These are phyloP conservation scores for Campylomormyrus numenius DNA, from an alignment of 2,113 vertebrate species.

Conservation along the genomic window DNA sequence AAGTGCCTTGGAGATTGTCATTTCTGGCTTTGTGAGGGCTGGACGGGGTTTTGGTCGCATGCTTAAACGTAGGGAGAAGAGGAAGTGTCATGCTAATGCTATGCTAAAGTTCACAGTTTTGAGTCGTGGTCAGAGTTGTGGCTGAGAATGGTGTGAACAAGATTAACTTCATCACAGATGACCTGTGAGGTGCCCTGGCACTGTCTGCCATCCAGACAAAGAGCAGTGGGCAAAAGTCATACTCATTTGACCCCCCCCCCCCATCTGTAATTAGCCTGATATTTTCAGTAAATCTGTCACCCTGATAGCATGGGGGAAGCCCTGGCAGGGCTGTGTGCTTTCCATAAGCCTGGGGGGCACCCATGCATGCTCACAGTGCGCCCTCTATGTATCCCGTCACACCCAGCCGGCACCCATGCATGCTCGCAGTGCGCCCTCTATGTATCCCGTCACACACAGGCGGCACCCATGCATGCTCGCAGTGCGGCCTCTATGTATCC, in stretches of 20 bases:
- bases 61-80: neutral
- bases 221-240: neutral
- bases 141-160: neutral
- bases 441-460: too few relatives aligned
- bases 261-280: neutral
- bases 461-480: too few relatives aligned
- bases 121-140: neutral
- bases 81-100: neutral
- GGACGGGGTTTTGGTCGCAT: neutral
- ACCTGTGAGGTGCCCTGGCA: neutral
- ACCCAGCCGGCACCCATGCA: neutral
- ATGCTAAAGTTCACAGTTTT: neutral
- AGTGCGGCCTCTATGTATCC: too few relatives aligned
- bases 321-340: neutral
- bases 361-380: too few relatives aligned
- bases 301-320: neutral
- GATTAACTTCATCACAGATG: neutral
- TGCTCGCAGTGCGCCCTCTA: neutral
- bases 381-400: too few relatives aligned
- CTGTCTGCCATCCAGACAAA: neutral
- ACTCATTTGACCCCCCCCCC: neutral
- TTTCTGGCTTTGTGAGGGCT: neutral
- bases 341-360: neutral
- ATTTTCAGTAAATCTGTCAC: neutral
- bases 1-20: neutral